Evolutionary conservation across 2,113 vertebrate genomes (phyloP), one percentile per base, ranked within the genome.

Genomic region (Thoracochromis brauschi): DNA sequence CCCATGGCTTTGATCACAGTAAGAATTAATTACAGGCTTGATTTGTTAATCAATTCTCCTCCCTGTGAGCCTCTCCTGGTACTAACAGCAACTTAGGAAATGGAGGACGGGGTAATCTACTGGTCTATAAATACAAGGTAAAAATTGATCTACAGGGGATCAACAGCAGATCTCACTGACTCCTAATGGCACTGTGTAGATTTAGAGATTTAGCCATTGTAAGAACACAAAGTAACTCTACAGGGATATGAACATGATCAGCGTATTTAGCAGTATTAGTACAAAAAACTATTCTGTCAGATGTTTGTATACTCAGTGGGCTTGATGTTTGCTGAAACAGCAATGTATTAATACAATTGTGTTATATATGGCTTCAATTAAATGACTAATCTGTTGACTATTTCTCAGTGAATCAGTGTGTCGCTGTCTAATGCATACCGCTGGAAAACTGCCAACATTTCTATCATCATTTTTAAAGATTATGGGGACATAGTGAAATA

Each of bases 11-110:
- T 91, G 90, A 91, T 89, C 89, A 75, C 84, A 89, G 63, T 84
- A 33, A 88, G 87, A 94, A 94, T 93, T 93, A 89, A 94, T 91
- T 90, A 88, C 84, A 92, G 88, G 51, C 88, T 84, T 93, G 91
- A 94, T 94, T 91, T 91, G 89, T 91, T 94, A 87, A 95, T 95
- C 90, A 90, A 90, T 92, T 87, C 87, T 86, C 78, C 78, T 81
- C 88, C 55, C 42, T 82, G 89, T 87, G 88, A 75, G 87, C 89
- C 78, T 82, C 29, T 71, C 81, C 57, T 79, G 73, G 57, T 82
- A 60, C 80, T 85, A 85, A 82, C 55, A 87, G 75, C 51, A 82
- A 80, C 60, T 87, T 33, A 38, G 68, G 53, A 85, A 40, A 55
- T 49, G 11, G 4, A 60, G 75, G 45, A 49, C 2, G 40, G 40